Base-by-base conservation (phyloP, 2,797 vertebrate genomes). In the Remorina albescens region DNA sequence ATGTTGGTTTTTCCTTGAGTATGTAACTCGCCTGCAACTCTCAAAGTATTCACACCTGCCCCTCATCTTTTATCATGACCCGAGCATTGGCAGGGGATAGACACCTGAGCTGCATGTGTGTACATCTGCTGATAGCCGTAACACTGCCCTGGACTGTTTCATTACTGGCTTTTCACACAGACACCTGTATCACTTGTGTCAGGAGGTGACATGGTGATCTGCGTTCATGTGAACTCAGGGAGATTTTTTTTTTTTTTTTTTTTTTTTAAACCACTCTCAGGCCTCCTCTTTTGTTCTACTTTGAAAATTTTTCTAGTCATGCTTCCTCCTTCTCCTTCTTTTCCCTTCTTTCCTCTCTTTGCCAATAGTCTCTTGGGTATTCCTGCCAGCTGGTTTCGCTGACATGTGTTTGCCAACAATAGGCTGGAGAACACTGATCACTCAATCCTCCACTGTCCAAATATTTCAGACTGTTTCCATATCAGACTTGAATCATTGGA, bases 381-480 rank as follows among this genome's bases (percentile, higher is more conserved):
- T 76, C 67, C 80, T 80, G 75, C 82, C 88, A 92, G 91, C 86
- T 85, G 88, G 84, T 90, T 84, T 88, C 79, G 58, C 86, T 88
- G 83, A 89, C 90, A 85, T 86, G 66, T 91, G 94, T 94, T 93
- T 93, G 91, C 92, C 89, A 90, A 93, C 92, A 93, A 83, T 82
- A 59, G 72, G 46, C 85, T 76, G 57, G 69, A 74, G 84, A 93
- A 92, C 91, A 92, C 87, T 81, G 92, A 95, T 94, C 92, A 84
- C 91, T 92, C 89, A 89, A 87, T 90, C 71, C 81, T 78, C 74
- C 67, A 18, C 89, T 92, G 94, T 94, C 93, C 92, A 94, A 94
- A 95, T 94, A 95, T 94, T 93, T 92, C 92, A 83, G 76, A 90
- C 87, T 93, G 92, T 94, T 92, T 94, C 85, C 89, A 91, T 91